Evolutionary conservation across 1,140 invertebrate genomes (phyloP), one percentile per base, ranked within the genome.

Genomic region (Sitobion miscanthi): DNA sequence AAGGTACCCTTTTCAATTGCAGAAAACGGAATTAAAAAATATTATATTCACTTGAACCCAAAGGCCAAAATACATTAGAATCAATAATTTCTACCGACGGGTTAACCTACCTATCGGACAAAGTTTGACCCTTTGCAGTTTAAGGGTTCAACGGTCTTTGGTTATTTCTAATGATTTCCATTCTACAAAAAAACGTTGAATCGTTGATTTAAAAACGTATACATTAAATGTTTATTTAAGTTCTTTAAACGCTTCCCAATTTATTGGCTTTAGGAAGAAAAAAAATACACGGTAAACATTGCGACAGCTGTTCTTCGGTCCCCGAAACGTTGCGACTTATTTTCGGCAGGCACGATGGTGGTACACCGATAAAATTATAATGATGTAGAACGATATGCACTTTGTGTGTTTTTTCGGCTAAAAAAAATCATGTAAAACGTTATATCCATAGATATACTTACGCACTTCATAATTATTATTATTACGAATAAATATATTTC

Each of bases 61-160:
- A 54, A 23, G 21, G 52, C 52, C 20, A 54, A 90, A 69, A 90
- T n/a, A n/a, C 25, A 62, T 69, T 45, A 90, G 87, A 62, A 90
- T 69, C 62, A 62, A 90, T 62, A 69, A 62, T 62, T 69, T 14
- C 52, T 42, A 17, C 23, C 49, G 21, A 90, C 38, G 25, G 54
- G 35, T 45, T 90, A 17, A 90, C 54, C 54, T 90, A 90, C 14
- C 21, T 45, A 90, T 47, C 20, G 38, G 35, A 8, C 3, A 69
- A 90, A n/a, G 54, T 69, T 30, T 69, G 89, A 90, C 57, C 89
- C 14, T 69, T 30, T 62, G 35, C 17, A 69, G 14, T 45, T 45
- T 90, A 69, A 25, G 21, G 23, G 88, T 90, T 90, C 35, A 69
- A 47, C 3, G 49, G 25, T 89, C 87, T 90, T 30, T 30, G 25